Percentiles rank a stretch among this genome's conserved stretches.
Evolutionary conservation across 1,140 invertebrate species (phyloP).

Genomic region (Phymastichus coffea): DNA sequence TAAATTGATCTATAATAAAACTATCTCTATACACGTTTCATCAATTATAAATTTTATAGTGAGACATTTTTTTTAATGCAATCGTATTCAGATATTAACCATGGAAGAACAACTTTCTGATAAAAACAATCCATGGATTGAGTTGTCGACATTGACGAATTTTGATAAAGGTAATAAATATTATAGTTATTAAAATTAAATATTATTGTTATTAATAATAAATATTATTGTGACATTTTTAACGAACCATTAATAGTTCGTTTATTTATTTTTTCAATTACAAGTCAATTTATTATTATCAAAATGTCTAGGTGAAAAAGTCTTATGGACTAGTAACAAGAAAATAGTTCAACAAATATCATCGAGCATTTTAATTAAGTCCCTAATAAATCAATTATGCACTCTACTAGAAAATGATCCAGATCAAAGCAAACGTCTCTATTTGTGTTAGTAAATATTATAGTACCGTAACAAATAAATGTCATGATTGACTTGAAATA

Average conservation of each 20-base stretch:
- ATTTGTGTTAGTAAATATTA: slow-evolving; percentile 50
- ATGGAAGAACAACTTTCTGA: neutral
- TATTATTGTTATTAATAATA: neutral
- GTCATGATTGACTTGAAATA: slow-evolving; percentile 18
- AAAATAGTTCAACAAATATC: slow-evolving; percentile 34
- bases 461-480: neutral
- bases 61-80: too few species aligned
- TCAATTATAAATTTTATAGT: too few species aligned
- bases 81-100: too few species aligned
- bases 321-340: neutral
- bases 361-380: slow-evolving; percentile 64
- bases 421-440: slow-evolving; percentile 59
- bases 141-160: slow-evolving; percentile 28
- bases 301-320: slow-evolving; percentile 21
- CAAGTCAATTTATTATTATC: slow-evolving; percentile 24
- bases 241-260: neutral
- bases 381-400: slow-evolving; percentile 65
- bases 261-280: slow-evolving; percentile 23
- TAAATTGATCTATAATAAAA: too few species aligned
- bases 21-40: too few species aligned
- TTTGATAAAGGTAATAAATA: slow-evolving; percentile 31
- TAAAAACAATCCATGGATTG: slow-evolving; percentile 26
- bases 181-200: neutral
- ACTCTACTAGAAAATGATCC: slow-evolving; percentile 61
- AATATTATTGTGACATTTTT: neutral